Conservation (phyloP, 2,888 invertebrate genomes). For the Candidula unifasciata region DNA sequence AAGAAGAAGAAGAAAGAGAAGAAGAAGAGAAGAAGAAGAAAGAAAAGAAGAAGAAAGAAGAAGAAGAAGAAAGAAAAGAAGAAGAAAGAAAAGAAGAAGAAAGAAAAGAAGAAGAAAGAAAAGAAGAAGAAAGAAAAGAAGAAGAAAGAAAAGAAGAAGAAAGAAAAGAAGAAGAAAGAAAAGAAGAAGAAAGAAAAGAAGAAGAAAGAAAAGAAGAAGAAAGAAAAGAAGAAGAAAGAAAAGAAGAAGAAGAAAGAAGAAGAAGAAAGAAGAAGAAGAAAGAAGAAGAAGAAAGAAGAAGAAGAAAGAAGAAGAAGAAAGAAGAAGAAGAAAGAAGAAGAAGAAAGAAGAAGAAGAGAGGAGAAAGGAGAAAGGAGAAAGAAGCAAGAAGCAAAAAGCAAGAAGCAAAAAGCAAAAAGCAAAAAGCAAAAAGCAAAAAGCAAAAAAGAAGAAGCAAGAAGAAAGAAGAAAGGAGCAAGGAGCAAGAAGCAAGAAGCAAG, state of each 20-base stretch:
- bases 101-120: not conserved
- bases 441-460: too few species aligned
- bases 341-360: too few species aligned
- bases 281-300: not conserved
- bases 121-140: not conserved
- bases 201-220: not conserved
- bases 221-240: not conserved
- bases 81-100: constrained; percentile 7
- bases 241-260: not conserved
- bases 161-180: not conserved
- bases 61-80: not conserved
- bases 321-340: too few species aligned
- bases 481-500: too few species aligned
- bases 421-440: too few species aligned
- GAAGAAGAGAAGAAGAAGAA: not conserved
- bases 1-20: too few species aligned
- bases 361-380: too few species aligned
- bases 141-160: not conserved
- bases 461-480: too few species aligned
- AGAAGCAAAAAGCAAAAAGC: too few species aligned
- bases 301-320: too few species aligned
- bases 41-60: not conserved
- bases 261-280: not conserved
- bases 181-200: not conserved
- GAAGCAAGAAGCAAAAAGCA: too few species aligned